These are phyloP conservation scores for Drosophila tani DNA, from an alignment of 1,140 invertebrate species.

Conservation along the genomic window DNA sequence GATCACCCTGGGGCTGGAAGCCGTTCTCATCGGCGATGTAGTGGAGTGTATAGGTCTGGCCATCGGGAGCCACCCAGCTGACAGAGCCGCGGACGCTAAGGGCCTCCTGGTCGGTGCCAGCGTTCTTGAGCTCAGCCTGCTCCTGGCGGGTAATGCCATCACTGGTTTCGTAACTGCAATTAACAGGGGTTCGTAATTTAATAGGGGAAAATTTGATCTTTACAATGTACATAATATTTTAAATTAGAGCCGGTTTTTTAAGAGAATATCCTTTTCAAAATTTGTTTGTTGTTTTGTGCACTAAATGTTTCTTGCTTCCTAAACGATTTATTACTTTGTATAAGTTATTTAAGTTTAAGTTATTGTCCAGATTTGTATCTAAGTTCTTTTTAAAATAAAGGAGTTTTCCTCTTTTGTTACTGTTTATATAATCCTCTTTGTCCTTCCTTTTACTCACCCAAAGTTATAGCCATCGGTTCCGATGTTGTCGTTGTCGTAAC, in stretches of 20 bases:
- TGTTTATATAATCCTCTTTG: background rate
- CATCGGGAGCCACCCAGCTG: conserved; percentile 89
- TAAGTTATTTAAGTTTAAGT: background rate
- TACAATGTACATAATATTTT: background rate
- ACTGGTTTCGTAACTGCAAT: conserved; percentile 88
- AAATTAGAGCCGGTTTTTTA: too few species aligned
- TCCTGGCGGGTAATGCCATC: conserved; percentile 89
- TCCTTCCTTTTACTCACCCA: conserved; percentile 78
- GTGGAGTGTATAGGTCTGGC: conserved; percentile 87
- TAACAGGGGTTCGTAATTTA: too few species aligned
- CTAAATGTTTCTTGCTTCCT: background rate
- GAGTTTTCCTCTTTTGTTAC: too few species aligned
- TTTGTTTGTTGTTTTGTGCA: too few species aligned
- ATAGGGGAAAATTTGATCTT: too few species aligned
- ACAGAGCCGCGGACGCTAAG: conserved; percentile 88
- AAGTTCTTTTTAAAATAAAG: too few species aligned
- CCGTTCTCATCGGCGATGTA: conserved; percentile 91
- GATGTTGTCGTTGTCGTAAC: conserved; percentile 85
- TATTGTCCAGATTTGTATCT: too few species aligned
- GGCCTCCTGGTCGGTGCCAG: conserved; percentile 86
- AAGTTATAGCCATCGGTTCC: conserved; percentile 85
- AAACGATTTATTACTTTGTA: background rate
- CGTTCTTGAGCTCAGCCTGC: conserved; percentile 87
- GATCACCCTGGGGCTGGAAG: conserved; percentile 88
- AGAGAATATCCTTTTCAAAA: background rate